Evolutionary conservation across 2,113 vertebrate species (phyloP).

Genomic region (Perccottus glenii): DNA sequence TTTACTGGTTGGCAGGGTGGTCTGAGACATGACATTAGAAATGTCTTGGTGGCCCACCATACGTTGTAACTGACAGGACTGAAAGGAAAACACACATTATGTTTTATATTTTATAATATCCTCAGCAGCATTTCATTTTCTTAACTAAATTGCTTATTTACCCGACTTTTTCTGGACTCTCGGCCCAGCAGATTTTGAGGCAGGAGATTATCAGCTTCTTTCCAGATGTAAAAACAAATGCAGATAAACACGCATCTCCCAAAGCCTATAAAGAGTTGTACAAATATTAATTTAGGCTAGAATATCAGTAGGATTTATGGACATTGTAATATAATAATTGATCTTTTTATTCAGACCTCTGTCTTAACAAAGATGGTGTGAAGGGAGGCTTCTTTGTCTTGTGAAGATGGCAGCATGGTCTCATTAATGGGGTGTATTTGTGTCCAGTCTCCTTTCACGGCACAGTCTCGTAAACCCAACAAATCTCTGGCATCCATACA

Average conservation of each 20-base stretch:
- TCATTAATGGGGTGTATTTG: constrained; percentile 80
- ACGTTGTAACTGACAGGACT: constrained; percentile 80
- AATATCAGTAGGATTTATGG: too few species aligned
- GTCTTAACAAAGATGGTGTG: constrained; percentile 84
- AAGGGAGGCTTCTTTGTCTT: constrained; percentile 87
- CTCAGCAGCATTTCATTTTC: too few species aligned
- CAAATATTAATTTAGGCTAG: too few species aligned
- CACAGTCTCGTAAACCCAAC: constrained; percentile 58
- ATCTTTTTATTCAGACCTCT: constrained; percentile 76
- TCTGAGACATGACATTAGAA: constrained; percentile 73
- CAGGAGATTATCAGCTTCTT: constrained; percentile 82
- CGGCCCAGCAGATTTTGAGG: constrained; percentile 86
- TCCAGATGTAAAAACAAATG: constrained; percentile 85
- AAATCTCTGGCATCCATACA: constrained; percentile 71
- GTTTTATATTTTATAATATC: too few species aligned
- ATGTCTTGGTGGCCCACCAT: constrained; percentile 84
- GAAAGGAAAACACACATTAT: neutral
- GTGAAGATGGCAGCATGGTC: constrained; percentile 78
- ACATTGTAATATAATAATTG: neutral
- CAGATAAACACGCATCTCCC: constrained; percentile 87
- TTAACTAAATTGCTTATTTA: constrained; percentile 53
- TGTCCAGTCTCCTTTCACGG: constrained; percentile 82
- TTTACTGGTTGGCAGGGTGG: constrained; percentile 86
- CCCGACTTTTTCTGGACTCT: constrained; percentile 75
- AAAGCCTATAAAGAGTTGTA: constrained; percentile 72